These are phyloP conservation scores for Alouatta palliata DNA, from an alignment of 2,113 vertebrate genomes.

Conservation along the genomic window DNA sequence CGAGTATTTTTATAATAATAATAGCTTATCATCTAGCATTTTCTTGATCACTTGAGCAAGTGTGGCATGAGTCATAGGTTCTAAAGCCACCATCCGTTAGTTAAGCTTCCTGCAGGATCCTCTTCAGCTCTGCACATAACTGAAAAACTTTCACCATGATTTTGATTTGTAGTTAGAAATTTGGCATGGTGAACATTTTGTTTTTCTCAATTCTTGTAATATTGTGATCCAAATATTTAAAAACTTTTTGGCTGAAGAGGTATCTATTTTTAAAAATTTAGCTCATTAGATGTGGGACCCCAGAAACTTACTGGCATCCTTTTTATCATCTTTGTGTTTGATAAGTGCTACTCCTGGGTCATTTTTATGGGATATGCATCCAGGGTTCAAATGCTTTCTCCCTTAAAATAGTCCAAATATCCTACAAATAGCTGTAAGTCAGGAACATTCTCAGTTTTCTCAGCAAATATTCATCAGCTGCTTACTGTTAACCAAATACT, in stretches of 20 bases:
- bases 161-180: slow-evolving; percentile 1
- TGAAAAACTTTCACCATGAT: not conserved
- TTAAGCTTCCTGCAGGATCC: not conserved
- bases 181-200: not conserved
- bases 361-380: not conserved
- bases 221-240: not conserved
- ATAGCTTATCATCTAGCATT: not conserved
- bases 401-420: not conserved
- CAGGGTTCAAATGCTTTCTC: not conserved
- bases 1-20: not conserved
- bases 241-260: not conserved
- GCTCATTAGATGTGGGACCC: not conserved
- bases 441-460: not conserved
- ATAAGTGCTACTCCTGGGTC: not conserved
- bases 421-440: not conserved
- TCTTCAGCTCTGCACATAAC: not conserved
- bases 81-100: not conserved
- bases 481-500: not conserved
- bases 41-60: not conserved
- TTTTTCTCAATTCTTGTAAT: not conserved
- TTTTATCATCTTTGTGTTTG: not conserved
- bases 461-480: not conserved
- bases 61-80: not conserved
- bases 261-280: not conserved
- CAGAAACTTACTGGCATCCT: not conserved